A percentile compares a stretch with the other conserved stretches of the same genome.
Evolutionary conservation across 2,113 vertebrate species (phyloP).

Genomic region (Hippocampus zosterae): DNA sequence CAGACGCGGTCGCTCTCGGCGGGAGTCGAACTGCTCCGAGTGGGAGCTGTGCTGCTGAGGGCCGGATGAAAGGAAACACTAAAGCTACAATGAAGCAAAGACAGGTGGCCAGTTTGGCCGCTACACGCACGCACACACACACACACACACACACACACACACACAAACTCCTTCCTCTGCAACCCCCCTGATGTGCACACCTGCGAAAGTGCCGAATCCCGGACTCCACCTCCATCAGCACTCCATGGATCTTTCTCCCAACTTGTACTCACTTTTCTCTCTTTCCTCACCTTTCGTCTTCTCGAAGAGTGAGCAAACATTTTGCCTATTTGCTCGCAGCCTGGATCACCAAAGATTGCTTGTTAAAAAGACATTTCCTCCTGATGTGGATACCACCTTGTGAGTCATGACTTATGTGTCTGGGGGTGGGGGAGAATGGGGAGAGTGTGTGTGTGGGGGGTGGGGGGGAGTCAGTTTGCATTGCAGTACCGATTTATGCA

Average conservation of each 20-base stretch:
- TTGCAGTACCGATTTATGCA: neutral
- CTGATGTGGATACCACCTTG: slow-evolving; percentile 50
- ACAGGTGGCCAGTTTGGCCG: slow-evolving; percentile 73
- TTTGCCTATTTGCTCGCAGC: slow-evolving; percentile 38
- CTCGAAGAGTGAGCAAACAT: slow-evolving; percentile 53
- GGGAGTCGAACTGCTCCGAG: slow-evolving; percentile 67
- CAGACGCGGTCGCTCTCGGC: slow-evolving; percentile 39
- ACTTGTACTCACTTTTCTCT: slow-evolving; percentile 13
- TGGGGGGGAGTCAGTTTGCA: neutral
- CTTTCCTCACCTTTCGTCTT: slow-evolving; percentile 19
- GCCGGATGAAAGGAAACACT: slow-evolving; percentile 75
- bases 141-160: slow-evolving; percentile 27
- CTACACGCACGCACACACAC: slow-evolving; percentile 44
- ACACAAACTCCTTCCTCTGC: slow-evolving; percentile 51
- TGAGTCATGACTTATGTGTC: slow-evolving; percentile 23
- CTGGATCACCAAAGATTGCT: slow-evolving; percentile 59
- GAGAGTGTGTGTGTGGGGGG: no score
- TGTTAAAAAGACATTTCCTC: slow-evolving; percentile 69
- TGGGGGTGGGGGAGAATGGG: neutral
- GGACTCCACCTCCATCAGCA: slow-evolving; percentile 30
- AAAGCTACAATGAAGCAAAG: slow-evolving; percentile 73
- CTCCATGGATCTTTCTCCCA: slow-evolving; percentile 30
- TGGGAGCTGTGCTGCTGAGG: slow-evolving; percentile 69
- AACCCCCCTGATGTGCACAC: slow-evolving; percentile 67
- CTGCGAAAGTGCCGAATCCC: slow-evolving; percentile 66